Conservation (phyloP, 2,113 vertebrate genomes). For the Python bivittatus region DNA sequence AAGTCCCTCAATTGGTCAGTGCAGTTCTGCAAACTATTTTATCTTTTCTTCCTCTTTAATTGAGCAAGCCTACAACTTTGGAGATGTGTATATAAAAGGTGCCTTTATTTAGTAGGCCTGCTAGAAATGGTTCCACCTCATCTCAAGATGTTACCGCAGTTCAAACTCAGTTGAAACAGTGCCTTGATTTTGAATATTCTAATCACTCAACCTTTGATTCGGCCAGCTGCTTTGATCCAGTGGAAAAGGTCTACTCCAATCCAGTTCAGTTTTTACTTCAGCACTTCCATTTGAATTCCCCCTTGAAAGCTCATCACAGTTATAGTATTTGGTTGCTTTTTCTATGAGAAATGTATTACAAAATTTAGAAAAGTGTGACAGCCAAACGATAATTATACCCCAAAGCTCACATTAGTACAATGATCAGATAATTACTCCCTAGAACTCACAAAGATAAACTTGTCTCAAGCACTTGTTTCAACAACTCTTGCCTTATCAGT, state of each 20-base stretch:
- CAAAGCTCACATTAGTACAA: not conserved
- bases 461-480: not conserved
- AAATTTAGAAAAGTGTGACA: not conserved
- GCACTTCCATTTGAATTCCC: not conserved
- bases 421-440: not conserved
- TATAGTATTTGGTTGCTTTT: not conserved
- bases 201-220: not conserved
- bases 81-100: not conserved
- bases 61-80: slow-evolving; percentile 16
- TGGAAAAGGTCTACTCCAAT: not conserved
- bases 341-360: not conserved
- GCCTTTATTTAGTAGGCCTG: not conserved
- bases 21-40: slow-evolving; percentile 13
- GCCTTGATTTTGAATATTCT: not conserved
- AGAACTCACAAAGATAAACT: not conserved
- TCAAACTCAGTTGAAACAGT: not conserved
- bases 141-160: not conserved
- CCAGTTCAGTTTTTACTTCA: not conserved
- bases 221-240: not conserved
- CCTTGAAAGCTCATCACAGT: not conserved
- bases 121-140: not conserved
- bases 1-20: not conserved
- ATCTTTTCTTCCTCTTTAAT: slow-evolving; percentile 22
- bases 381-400: not conserved
- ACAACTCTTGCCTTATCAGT: slow-evolving; percentile 18